A percentile compares a stretch with the other conserved stretches of the same genome.
Conservation (phyloP, 2,113 vertebrate genomes). For the Cyanistes caeruleus region DNA sequence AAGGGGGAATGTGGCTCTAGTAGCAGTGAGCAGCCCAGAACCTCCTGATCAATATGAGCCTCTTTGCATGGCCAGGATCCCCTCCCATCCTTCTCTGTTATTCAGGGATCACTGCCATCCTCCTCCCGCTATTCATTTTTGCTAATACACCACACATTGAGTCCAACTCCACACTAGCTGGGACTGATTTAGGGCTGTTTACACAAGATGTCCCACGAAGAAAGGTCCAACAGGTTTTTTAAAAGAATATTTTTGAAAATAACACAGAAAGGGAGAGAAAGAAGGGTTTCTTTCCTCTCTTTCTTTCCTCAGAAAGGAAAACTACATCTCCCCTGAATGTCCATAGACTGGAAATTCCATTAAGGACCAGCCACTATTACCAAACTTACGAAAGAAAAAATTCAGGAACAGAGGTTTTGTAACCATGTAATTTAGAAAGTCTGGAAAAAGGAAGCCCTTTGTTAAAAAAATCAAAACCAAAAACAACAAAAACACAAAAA, state of each 20-base stretch:
- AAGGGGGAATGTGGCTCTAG: background rate
- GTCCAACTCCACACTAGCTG: background rate
- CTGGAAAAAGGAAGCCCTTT: background rate
- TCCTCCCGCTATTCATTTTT: background rate
- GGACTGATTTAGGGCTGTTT: background rate
- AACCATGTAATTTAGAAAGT: background rate
- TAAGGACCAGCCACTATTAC: background rate
- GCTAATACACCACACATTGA: background rate
- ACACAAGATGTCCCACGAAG: background rate
- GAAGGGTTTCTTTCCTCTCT: background rate
- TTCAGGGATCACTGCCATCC: background rate
- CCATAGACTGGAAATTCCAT: background rate
- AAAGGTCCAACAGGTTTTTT: background rate
- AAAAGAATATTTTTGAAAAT: background rate
- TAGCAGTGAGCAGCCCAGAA: background rate
- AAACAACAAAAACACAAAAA: background rate
- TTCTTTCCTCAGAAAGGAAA: background rate
- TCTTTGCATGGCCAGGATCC: background rate
- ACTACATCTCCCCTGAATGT: background rate
- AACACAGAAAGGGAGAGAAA: background rate
- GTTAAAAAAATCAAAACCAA: background rate
- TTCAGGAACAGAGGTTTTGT: background rate
- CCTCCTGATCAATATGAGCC: background rate
- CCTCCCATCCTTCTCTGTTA: background rate
- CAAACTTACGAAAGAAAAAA: background rate